These are phyloP conservation scores for Stegophylla sp. DNA, from an alignment of 2,888 invertebrate species.

Conservation along the genomic window DNA sequence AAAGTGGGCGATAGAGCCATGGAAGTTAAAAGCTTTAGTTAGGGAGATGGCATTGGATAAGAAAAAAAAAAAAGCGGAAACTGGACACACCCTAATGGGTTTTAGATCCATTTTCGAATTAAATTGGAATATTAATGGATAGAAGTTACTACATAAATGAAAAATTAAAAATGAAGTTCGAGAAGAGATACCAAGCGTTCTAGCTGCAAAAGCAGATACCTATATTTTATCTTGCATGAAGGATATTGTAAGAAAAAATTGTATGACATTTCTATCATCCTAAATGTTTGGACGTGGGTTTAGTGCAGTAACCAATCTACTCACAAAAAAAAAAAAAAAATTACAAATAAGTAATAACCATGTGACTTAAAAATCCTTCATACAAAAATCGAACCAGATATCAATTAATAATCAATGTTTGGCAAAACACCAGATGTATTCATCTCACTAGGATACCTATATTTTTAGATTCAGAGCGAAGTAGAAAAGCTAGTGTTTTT, in stretches of 20 bases:
- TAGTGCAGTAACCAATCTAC: conserved; percentile 60
- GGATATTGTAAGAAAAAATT: conserved; percentile 32
- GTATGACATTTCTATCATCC: conserved; percentile 60
- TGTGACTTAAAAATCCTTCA: background rate
- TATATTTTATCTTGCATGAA: background rate
- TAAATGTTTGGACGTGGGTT: conserved; percentile 60
- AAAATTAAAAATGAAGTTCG: conserved; percentile 57
- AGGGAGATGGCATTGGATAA: no score
- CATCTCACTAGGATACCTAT: no score
- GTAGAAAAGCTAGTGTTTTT: no score
- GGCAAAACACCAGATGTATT: no score
- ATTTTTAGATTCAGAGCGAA: no score
- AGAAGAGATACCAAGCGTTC: conserved; percentile 31
- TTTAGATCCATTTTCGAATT: conserved; percentile 30
- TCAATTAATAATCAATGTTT: no score
- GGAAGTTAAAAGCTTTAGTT: no score
- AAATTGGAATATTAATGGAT: conserved; percentile 62
- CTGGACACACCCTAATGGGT: conserved; percentile 12
- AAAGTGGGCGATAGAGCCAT: no score
- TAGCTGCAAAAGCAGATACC: background rate
- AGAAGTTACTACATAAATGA: conserved; percentile 62
- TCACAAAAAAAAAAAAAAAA: conserved; percentile 60
- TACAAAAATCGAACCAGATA: no score
- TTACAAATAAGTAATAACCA: conserved; percentile 11
- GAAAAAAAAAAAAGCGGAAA: no score